phyloP scores from a whole-genome alignment of 2,797 vertebrate species.

The Natrix natrix region DNA sequence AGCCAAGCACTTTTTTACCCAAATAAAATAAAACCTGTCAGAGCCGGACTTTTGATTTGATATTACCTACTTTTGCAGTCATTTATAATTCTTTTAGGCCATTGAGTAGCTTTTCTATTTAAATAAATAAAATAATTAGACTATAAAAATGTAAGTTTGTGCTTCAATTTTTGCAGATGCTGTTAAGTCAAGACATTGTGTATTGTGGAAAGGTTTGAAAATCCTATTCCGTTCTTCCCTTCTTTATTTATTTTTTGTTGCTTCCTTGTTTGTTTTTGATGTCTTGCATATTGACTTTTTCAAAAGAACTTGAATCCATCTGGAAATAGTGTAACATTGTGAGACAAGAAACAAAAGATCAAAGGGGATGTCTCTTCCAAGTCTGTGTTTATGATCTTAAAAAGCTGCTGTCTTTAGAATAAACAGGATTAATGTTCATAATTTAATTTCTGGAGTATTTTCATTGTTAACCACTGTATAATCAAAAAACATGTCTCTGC shows the following conservation, averaged over 20 bases:
- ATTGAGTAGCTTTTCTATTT: neutral
- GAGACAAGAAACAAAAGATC: neutral
- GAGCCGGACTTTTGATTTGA: neutral
- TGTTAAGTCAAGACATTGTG: neutral
- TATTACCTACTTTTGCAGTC: neutral
- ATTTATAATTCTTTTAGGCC: neutral
- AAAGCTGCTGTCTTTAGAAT: neutral
- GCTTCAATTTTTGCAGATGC: neutral
- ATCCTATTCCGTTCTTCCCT: neutral
- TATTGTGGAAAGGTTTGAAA: neutral
- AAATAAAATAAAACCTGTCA: neutral
- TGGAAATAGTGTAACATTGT: neutral
- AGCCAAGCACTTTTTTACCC: neutral
- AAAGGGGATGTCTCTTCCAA: neutral
- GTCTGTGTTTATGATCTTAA: neutral
- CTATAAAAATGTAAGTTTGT: neutral
- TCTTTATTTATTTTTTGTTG: neutral
- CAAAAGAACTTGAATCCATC: neutral
- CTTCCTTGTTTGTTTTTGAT: neutral
- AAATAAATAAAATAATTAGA: neutral
- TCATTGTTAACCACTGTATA: neutral
- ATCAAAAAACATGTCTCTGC: neutral
- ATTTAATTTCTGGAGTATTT: neutral
- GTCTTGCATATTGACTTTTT: neutral
- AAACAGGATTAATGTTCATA: neutral